Evolutionary conservation across 2,797 vertebrate species (phyloP).

Genomic region (Danio jaintianensis): DNA sequence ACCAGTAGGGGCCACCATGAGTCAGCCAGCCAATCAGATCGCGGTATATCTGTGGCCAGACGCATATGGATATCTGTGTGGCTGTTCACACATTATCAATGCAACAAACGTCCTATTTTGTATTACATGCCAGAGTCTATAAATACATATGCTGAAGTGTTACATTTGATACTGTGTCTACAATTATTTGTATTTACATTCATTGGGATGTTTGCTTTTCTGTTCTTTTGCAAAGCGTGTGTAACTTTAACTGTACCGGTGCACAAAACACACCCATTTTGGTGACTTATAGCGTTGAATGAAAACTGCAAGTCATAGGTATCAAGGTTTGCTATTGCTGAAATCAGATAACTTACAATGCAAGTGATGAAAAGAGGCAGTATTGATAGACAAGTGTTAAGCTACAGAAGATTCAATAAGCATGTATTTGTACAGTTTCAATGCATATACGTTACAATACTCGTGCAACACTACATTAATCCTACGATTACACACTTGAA

Average conservation of each 20-base stretch:
- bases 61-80: background rate
- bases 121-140: slow-evolving; percentile 27
- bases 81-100: slow-evolving; percentile 11
- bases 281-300: background rate
- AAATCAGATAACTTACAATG: background rate
- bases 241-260: background rate
- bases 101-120: slow-evolving; percentile 20
- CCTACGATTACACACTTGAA: background rate
- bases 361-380: background rate
- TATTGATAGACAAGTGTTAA: slow-evolving; percentile 1
- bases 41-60: background rate
- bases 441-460: background rate
- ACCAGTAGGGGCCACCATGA: background rate
- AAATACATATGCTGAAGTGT: background rate
- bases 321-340: background rate
- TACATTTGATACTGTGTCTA: slow-evolving; percentile 11
- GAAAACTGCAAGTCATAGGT: background rate
- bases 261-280: slow-evolving; percentile 4
- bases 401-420: slow-evolving; percentile 21
- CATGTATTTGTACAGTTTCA: slow-evolving; percentile 25
- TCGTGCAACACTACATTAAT: slow-evolving; percentile 4
- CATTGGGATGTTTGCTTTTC: background rate
- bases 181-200: slow-evolving; percentile 4
- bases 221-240: slow-evolving; percentile 6
- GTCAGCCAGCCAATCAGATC: slow-evolving; percentile 23